These are phyloP conservation scores for Diaprepes abbreviatus DNA, from an alignment of 2,888 invertebrate genomes.

Conservation along the genomic window DNA sequence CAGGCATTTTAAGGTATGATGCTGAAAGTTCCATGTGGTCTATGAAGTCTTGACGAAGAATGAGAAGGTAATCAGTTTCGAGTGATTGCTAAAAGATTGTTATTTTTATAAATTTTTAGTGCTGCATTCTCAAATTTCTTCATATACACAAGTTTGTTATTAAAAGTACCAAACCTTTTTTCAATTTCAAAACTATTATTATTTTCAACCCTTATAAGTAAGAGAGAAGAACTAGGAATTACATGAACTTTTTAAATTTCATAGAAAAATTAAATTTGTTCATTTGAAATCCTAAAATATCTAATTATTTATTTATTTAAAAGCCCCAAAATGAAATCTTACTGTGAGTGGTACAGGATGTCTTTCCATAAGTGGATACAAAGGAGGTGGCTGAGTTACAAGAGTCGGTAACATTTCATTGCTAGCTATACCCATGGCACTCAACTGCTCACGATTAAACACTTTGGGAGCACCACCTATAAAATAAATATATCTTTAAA, in stretches of 20 bases:
- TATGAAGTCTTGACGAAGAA: conserved; percentile 80
- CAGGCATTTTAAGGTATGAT: conserved; percentile 71
- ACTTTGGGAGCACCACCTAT: conserved; percentile 61
- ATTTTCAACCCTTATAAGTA: too few relatives aligned
- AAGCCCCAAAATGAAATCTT: conserved; percentile 39
- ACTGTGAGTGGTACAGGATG: conserved; percentile 64
- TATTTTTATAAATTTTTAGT: too few relatives aligned
- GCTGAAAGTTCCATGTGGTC: conserved; percentile 80
- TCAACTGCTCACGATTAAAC: conserved; percentile 73
- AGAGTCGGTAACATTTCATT: conserved; percentile 68
- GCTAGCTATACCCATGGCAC: conserved; percentile 71
- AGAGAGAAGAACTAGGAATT: too few relatives aligned
- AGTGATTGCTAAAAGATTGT: conserved; percentile 60
- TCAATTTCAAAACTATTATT: too few relatives aligned
- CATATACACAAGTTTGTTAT: too few relatives aligned
- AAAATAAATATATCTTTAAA: neutral
- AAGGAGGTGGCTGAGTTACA: conserved; percentile 64
- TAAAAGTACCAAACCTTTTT: too few relatives aligned
- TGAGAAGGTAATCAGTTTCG: conserved; percentile 78
- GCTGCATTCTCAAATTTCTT: too few relatives aligned
- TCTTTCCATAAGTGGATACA: conserved; percentile 63
- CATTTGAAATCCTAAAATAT: too few relatives aligned
- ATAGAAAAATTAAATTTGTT: too few relatives aligned
- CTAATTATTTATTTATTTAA: too few relatives aligned
- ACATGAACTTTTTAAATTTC: too few relatives aligned